Evolutionary conservation across 2,797 vertebrate genomes (phyloP).

Genomic region (Smutsia temminckii): DNA sequence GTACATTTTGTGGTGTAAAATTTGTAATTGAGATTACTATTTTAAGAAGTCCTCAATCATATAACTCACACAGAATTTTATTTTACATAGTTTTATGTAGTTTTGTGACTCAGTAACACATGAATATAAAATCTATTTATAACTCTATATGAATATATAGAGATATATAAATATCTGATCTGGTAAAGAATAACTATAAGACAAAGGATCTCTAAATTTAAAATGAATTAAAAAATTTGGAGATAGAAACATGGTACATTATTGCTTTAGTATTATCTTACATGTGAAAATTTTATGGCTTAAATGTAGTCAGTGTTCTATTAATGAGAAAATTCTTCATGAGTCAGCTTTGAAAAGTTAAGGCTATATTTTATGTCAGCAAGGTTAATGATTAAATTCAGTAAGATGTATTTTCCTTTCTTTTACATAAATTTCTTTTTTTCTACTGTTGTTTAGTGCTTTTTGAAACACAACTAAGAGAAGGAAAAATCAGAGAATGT

Average conservation of each 20-base stretch:
- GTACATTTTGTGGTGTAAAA: slow-evolving; percentile 90
- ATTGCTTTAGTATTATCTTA: slow-evolving; percentile 81
- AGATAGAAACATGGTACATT: slow-evolving; percentile 80
- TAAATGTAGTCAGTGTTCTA: slow-evolving; percentile 83
- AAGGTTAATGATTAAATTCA: slow-evolving; percentile 83
- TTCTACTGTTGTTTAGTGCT: slow-evolving; percentile 42
- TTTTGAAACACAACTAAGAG: slow-evolving; percentile 39
- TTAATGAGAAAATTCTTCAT: slow-evolving; percentile 80
- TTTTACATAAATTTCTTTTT: slow-evolving; percentile 72
- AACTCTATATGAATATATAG: slow-evolving; percentile 74
- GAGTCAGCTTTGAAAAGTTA: slow-evolving; percentile 81
- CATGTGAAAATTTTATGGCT: slow-evolving; percentile 83
- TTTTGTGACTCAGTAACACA: slow-evolving; percentile 83
- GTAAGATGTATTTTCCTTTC: slow-evolving; percentile 72
- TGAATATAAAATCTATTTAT: slow-evolving; percentile 64
- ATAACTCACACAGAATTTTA: slow-evolving; percentile 82
- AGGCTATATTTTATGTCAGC: slow-evolving; percentile 79
- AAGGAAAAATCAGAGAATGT: slow-evolving; percentile 12
- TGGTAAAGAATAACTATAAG: slow-evolving; percentile 80
- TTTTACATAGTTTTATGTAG: slow-evolving; percentile 85
- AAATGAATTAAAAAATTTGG: slow-evolving; percentile 77
- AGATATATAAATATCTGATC: slow-evolving; percentile 83
- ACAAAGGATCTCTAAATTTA: slow-evolving; percentile 76
- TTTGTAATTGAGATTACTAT: slow-evolving; percentile 87
- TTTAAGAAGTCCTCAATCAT: slow-evolving; percentile 84